Percentiles rank a stretch among this genome's conserved stretches.
Conservation (phyloP, 2,113 vertebrate species). For the Clarias batrachus region DNA sequence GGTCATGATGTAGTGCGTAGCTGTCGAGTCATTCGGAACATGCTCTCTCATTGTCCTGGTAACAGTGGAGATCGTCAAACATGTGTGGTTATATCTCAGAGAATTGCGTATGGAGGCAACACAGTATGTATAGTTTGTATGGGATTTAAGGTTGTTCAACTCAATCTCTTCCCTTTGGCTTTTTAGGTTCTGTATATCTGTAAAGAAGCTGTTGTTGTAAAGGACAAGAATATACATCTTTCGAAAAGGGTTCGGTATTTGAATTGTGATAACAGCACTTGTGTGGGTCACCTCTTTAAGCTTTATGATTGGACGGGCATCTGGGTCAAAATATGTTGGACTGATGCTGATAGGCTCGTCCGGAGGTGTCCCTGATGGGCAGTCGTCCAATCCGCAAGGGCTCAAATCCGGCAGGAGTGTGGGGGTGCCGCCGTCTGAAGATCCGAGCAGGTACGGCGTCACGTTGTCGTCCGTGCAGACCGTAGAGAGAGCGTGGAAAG, state of each 20-base stretch:
- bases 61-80: slow-evolving; percentile 86
- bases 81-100: slow-evolving; percentile 92
- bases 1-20: slow-evolving; percentile 97
- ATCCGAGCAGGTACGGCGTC: slow-evolving; percentile 70
- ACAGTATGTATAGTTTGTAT: slow-evolving; percentile 96
- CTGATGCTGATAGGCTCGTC: slow-evolving; percentile 79
- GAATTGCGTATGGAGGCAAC: slow-evolving; percentile 90
- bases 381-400: slow-evolving; percentile 86
- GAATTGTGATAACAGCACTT: slow-evolving; percentile 82
- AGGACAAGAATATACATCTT: slow-evolving; percentile 96
- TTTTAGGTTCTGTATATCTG: slow-evolving; percentile 84
- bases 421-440: slow-evolving; percentile 63
- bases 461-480: slow-evolving; percentile 82
- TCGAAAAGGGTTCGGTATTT: slow-evolving; percentile 88
- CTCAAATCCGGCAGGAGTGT: slow-evolving; percentile 76
- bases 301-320: slow-evolving; percentile 80
- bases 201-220: slow-evolving; percentile 89
- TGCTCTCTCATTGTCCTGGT: slow-evolving; percentile 67
- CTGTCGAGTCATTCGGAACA: slow-evolving; percentile 76
- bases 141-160: slow-evolving; percentile 81
- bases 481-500: slow-evolving; percentile 83
- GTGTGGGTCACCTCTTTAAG: slow-evolving; percentile 85
- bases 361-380: slow-evolving; percentile 83
- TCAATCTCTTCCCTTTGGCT: slow-evolving; percentile 85
- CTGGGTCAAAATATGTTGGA: slow-evolving; percentile 72